A percentile compares a stretch with the other conserved stretches of the same genome.
Conservation (phyloP, 2,888 invertebrate species). For the Entomobrya multifasciata region DNA sequence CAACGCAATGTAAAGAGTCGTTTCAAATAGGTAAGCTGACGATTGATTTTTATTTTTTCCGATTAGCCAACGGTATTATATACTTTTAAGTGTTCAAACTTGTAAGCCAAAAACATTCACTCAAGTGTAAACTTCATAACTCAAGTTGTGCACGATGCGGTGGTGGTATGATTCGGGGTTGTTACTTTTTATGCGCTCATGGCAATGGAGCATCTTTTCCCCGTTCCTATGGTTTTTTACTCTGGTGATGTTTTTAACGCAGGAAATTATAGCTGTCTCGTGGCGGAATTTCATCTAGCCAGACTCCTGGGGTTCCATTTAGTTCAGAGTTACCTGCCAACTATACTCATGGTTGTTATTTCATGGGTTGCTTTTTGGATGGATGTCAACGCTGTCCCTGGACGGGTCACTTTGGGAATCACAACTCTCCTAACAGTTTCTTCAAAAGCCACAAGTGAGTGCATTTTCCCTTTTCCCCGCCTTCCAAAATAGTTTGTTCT, state of each 20-base stretch:
- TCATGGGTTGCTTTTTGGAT: slow-evolving; percentile 83
- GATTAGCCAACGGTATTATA: no score
- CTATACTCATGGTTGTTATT: slow-evolving; percentile 83
- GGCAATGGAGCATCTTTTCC: no score
- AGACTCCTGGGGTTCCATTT: slow-evolving; percentile 83
- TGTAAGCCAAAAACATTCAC: no score
- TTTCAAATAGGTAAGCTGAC: slow-evolving; percentile 81
- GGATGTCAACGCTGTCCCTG: slow-evolving; percentile 83
- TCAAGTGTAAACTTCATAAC: no score
- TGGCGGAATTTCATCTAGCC: slow-evolving; percentile 83
- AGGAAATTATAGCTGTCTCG: slow-evolving; percentile 83
- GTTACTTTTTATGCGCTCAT: no score
- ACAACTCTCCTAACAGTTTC: slow-evolving; percentile 83
- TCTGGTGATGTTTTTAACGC: slow-evolving; percentile 38
- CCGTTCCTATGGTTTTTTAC: not conserved
- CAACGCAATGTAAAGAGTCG: slow-evolving; percentile 82
- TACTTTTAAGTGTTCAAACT: no score
- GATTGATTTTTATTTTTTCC: not conserved
- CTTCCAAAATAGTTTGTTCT: not conserved
- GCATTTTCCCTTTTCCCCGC: not conserved
- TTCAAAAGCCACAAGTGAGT: slow-evolving; percentile 82
- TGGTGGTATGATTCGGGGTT: slow-evolving; percentile 54
- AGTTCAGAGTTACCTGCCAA: slow-evolving; percentile 84
- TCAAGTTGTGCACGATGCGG: no score
- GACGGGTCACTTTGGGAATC: slow-evolving; percentile 82